Evolutionary conservation across 1,140 invertebrate genomes (phyloP), one percentile per base, ranked within the genome.

Genomic region (Augochlora pura): DNA sequence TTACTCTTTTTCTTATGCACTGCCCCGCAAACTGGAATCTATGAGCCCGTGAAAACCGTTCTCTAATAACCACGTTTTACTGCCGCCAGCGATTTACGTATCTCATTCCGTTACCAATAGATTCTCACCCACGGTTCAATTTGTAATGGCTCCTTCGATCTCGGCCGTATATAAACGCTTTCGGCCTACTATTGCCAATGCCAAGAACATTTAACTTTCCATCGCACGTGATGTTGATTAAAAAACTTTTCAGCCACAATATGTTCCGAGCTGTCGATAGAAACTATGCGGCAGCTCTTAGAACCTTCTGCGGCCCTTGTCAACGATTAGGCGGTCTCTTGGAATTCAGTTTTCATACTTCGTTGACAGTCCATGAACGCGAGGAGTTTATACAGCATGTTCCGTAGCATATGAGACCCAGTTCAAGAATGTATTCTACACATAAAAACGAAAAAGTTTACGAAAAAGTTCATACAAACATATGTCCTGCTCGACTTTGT

Each of bases 41-140:
- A 64, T 66, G 64, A 49, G 27, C 54, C 42, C 18, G 21, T 52
- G 72, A 23, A 49, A 79, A 83, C 52, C 67, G 42, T 70, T 81
- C 46, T 2, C 21, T 14, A 2, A 72, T 71, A 21, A 60, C 54
- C 23, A 16, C 57, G 57, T 66, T 66, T 66, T 75, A 76, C 38
- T 57, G 39, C 38, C 32, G 16, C 0, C 6, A 23, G 57, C 78
- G 64, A 67, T 80, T 69, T 76, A 63, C 69, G 32, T 67, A 80
- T 75, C 27, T 79, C 52, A 38, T 60, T 75, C 54, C 54, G 27
- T 42, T 16, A n/a, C 42, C 64, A 14, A 75, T 52, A 74, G 52
- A 80, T 64, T 69, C 2, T 71, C 67, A 23, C 54, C 54, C 21
- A 25, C 65, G 38, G 60, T 38, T 27, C 59, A 63, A 71, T 63